These are phyloP conservation scores for Pseudonaja textilis DNA, from an alignment of 2,113 vertebrate species.

Conservation along the genomic window DNA sequence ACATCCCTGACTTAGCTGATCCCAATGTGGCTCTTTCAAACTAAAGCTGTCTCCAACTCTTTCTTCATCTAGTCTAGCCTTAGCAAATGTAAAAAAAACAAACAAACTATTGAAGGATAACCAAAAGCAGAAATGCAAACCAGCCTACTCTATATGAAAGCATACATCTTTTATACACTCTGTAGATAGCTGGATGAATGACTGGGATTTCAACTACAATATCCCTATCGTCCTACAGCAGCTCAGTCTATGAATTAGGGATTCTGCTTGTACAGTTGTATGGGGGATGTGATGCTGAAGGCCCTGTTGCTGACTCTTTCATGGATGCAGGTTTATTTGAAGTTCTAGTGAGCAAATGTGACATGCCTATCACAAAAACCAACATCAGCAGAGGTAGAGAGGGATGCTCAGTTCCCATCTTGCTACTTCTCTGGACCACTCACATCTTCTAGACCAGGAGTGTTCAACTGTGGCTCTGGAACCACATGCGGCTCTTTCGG, in stretches of 20 bases:
- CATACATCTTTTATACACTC: neutral
- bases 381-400: neutral
- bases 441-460: neutral
- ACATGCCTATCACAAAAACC: neutral
- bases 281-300: neutral
- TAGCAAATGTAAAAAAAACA: neutral
- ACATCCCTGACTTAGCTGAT: no score
- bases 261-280: neutral
- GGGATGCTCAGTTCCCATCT: neutral
- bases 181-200: neutral
- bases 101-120: neutral
- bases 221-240: neutral
- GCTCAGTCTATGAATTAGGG: neutral
- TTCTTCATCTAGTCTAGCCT: neutral
- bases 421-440: neutral
- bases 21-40: neutral
- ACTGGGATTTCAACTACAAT: neutral
- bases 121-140: neutral
- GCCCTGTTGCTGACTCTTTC: neutral
- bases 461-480: no score
- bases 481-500: no score
- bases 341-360: neutral
- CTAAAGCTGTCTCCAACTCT: neutral
- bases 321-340: neutral
- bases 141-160: neutral